These are phyloP conservation scores for Parnassius mnemosyne DNA, from an alignment of 2,888 invertebrate species.

Conservation along the genomic window DNA sequence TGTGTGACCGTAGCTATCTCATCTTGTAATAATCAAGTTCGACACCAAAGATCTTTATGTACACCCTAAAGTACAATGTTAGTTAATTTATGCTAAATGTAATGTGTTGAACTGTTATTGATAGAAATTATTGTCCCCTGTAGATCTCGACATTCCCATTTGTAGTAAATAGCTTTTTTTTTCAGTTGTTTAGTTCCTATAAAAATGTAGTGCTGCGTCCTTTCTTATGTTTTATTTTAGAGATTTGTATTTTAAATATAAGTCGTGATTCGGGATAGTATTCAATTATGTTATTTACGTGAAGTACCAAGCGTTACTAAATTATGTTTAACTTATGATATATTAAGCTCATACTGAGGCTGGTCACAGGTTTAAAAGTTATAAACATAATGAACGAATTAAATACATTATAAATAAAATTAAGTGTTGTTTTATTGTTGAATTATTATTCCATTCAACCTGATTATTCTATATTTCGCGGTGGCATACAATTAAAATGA, in stretches of 20 bases:
- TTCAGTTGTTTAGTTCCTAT: conserved; percentile 45
- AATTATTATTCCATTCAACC: no score
- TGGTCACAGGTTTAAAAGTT: conserved; percentile 25
- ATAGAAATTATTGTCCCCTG: conserved; percentile 40
- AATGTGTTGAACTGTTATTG: conserved; percentile 51
- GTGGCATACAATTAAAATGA: no score
- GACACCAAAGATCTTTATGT: conserved; percentile 69
- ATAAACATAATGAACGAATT: conserved; percentile 30
- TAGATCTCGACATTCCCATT: conserved; percentile 75
- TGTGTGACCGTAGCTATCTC: conserved; percentile 43
- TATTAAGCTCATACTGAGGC: conserved; percentile 30
- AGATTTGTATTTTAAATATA: conserved; percentile 7
- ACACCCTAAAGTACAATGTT: conserved; percentile 48
- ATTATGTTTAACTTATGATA: conserved; percentile 12
- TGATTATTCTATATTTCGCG: no score
- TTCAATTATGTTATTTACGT: conserved; percentile 21
- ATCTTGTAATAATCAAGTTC: conserved; percentile 37
- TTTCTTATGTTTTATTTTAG: conserved; percentile 42
- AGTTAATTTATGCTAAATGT: conserved; percentile 43
- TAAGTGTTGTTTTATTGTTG: conserved; percentile 23
- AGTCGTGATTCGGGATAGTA: conserved; percentile 1
- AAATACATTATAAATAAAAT: conserved; percentile 35
- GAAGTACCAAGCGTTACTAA: conserved; percentile 11
- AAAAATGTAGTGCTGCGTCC: conserved; percentile 42
- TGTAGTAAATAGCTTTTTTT: conserved; percentile 48